Base-by-base conservation (phyloP, 92 coral and sea anemone species). In the Palythoa caribaeorum region DNA sequence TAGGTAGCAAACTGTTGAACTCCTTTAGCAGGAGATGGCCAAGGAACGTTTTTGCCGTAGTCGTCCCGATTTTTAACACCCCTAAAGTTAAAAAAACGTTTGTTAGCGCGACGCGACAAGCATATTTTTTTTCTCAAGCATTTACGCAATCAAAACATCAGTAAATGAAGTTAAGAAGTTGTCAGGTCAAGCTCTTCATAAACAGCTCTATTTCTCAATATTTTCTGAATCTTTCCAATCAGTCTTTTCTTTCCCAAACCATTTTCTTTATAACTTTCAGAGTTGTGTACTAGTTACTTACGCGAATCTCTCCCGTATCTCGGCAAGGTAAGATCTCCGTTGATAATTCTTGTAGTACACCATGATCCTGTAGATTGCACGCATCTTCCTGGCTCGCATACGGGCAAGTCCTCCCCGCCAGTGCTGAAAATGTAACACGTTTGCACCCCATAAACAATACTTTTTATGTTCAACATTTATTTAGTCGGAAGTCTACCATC, bases 361-460 rank as follows among this genome's bases (percentile, higher is more conserved):
- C 93, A 97, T 86, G 76, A 97, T 94, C 84, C 70, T 80, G 90
- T 91, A 91, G 21, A 90, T 91, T 9, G 99, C 94, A 15, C 97
- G 97, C 88, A 95, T 66, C 90, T 90, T 93, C 77, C 94, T 90
- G 14, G 88, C 90, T 14, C 87, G 93, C 89, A 66, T 91, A 47
- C 99, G 89, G 9, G 96, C 98, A 55, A 97, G 87, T 20, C 97
- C 98, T 52, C 99, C 99, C 20, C 99, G 97, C 94, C 98, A 95
- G 83, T 93, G 87, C 99, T 97, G 86, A 73, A 73, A 71, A 28
- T 54, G 13, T 52, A 88, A 85, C 78, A 54, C 21, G 16, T 74
- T 35, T 44, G 50, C 50, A 44, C 7, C 50, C 28, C 50, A 44
- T 44, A 44, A 44, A 44, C 6, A 44, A 3, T 44, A 44, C 50